Evolutionary conservation across 2,797 vertebrate genomes (phyloP).

Genomic region (Micrastur ruficollis): DNA sequence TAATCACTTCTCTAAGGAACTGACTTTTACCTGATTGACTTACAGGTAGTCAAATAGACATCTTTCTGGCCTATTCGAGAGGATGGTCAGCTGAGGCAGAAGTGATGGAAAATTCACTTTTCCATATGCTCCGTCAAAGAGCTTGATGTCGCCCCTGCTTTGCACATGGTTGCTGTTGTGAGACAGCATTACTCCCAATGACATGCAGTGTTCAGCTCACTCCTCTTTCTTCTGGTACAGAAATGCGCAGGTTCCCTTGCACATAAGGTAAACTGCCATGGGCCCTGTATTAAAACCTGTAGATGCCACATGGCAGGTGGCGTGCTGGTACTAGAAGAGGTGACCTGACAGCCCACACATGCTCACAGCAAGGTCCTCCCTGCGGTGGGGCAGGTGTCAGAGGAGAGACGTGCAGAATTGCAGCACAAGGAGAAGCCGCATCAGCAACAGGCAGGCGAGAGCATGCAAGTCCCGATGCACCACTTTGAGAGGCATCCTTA

Average conservation of each 20-base stretch:
- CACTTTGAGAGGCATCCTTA: conserved; percentile 23
- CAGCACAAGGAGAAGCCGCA: background rate
- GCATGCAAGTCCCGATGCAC: background rate
- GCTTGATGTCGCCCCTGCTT: background rate
- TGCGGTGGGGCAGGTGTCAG: background rate
- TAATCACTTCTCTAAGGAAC: background rate
- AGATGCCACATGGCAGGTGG: rapidly evolving
- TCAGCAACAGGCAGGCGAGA: background rate
- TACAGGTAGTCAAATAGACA: background rate
- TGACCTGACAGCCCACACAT: background rate
- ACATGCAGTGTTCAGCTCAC: background rate
- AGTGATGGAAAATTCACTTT: background rate
- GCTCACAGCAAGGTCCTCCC: background rate
- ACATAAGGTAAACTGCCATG: background rate
- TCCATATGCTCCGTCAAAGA: background rate
- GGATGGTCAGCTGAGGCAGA: background rate
- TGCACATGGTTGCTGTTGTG: background rate
- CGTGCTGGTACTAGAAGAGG: background rate
- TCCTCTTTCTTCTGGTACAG: background rate
- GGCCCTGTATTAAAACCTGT: background rate
- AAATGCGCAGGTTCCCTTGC: background rate
- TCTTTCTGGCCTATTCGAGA: rapidly evolving
- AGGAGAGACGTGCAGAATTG: background rate
- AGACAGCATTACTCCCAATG: background rate
- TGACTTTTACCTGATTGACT: background rate